Evolutionary conservation across 2,113 vertebrate species (phyloP).

Genomic region (Apistogramma diplotaenia): DNA sequence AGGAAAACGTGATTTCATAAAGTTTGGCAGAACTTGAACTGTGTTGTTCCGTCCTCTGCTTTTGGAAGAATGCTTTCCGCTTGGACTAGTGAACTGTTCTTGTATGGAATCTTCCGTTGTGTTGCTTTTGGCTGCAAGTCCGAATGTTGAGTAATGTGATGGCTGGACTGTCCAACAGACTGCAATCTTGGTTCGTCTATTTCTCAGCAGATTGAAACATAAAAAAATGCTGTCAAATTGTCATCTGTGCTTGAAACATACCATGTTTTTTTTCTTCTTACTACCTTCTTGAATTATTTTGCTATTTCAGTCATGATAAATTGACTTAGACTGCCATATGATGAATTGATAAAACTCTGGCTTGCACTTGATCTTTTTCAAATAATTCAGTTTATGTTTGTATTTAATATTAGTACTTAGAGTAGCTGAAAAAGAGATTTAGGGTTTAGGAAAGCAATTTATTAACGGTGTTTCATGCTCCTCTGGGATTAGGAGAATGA

Average conservation of each 20-base stretch:
- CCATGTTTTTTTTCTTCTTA: not conserved
- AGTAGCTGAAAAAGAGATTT: not conserved
- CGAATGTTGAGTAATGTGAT: not conserved
- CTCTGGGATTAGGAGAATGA: not conserved
- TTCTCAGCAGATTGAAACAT: not conserved
- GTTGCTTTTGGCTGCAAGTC: slow-evolving; percentile 8
- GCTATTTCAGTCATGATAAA: not conserved
- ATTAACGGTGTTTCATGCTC: not conserved
- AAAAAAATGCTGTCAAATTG: not conserved
- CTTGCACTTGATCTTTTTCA: not conserved
- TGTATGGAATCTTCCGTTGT: not conserved
- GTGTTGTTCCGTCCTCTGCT: not conserved
- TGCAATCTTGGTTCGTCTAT: slow-evolving; percentile 16
- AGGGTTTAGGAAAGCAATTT: not conserved
- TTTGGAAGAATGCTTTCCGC: not conserved
- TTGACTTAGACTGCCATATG: not conserved
- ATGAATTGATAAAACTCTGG: not conserved
- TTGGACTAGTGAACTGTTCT: not conserved
- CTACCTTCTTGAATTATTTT: not conserved
- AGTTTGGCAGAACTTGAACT: not conserved
- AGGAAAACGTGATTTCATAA: not conserved
- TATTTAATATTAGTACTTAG: not conserved
- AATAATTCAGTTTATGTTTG: not conserved
- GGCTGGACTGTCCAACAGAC: not conserved
- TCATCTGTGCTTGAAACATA: not conserved